phyloP scores from a whole-genome alignment of 2,888 invertebrate genomes.

The Sicus ferrugineus region DNA sequence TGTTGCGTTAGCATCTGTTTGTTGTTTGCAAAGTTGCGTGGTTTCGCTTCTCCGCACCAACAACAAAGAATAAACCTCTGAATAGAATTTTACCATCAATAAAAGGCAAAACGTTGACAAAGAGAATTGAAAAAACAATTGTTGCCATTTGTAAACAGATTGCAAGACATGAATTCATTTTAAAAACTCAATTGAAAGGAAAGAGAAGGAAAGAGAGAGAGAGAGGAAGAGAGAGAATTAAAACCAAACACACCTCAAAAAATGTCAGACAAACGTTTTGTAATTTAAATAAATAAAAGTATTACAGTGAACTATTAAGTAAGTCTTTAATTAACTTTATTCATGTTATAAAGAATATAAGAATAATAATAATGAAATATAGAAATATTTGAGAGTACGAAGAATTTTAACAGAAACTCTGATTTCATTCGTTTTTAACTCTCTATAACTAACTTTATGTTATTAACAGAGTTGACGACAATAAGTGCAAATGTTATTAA shows the following conservation, averaged over 20 bases:
- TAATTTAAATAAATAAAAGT: background rate
- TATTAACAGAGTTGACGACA: too few species aligned
- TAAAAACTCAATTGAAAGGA: slow-evolving; percentile 28
- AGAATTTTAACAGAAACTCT: too few species aligned
- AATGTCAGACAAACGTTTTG: background rate
- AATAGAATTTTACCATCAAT: slow-evolving; percentile 2
- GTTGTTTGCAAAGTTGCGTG: slow-evolving; percentile 21
- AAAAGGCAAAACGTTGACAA: slow-evolving; percentile 1
- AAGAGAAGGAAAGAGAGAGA: background rate
- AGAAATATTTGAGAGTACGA: background rate
- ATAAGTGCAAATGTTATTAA: too few species aligned
- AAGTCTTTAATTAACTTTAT: background rate
- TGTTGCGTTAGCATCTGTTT: background rate
- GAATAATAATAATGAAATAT: background rate
- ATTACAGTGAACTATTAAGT: background rate
- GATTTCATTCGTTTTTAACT: too few species aligned
- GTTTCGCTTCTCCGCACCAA: slow-evolving; percentile 9
- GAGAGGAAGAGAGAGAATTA: background rate
- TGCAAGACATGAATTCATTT: slow-evolving; percentile 25
- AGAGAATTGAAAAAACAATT: background rate
- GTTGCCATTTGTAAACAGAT: slow-evolving; percentile 13
- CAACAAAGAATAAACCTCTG: background rate
- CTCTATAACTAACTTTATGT: too few species aligned
- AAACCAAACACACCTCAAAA: slow-evolving; percentile 3
- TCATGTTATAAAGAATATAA: background rate